These are phyloP conservation scores for Oriolus oriolus DNA, from an alignment of 2,113 vertebrate species.

Conservation along the genomic window DNA sequence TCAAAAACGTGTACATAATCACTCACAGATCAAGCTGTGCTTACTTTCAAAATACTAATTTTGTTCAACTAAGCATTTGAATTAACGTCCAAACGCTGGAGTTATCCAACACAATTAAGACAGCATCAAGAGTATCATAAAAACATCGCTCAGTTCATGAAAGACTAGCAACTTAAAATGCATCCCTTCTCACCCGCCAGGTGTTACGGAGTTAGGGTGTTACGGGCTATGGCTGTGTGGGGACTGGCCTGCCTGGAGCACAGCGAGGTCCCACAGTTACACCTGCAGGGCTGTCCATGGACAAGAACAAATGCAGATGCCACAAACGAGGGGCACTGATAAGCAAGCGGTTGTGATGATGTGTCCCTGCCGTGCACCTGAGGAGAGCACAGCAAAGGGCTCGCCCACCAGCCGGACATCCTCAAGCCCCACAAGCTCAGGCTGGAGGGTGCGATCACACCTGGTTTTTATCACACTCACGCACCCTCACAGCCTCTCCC, in stretches of 20 bases:
- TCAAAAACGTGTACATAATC: background rate
- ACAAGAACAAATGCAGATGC: background rate
- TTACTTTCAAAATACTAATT: background rate
- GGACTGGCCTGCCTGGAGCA: background rate
- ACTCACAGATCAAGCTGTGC: background rate
- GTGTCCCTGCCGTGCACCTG: fast-evolving
- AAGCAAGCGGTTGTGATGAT: no score
- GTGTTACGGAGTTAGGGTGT: fast-evolving
- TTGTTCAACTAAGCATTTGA: background rate
- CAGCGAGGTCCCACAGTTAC: fast-evolving
- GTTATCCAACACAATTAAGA: background rate
- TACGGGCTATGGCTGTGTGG: fast-evolving
- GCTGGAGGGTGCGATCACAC: fast-evolving
- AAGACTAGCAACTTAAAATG: fast-evolving
- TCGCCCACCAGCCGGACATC: fast-evolving
- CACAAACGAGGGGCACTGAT: fast-evolving
- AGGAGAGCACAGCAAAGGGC: background rate
- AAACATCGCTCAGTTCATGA: background rate
- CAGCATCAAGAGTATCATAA: background rate
- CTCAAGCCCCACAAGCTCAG: background rate
- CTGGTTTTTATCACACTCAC: background rate
- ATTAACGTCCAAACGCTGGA: background rate
- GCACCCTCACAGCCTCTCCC: background rate
- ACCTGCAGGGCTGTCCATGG: fast-evolving
- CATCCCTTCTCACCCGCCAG: background rate